Evolutionary conservation across 2,113 vertebrate genomes (phyloP), one percentile per base, ranked within the genome.

Genomic region (Actenoides hombroni): DNA sequence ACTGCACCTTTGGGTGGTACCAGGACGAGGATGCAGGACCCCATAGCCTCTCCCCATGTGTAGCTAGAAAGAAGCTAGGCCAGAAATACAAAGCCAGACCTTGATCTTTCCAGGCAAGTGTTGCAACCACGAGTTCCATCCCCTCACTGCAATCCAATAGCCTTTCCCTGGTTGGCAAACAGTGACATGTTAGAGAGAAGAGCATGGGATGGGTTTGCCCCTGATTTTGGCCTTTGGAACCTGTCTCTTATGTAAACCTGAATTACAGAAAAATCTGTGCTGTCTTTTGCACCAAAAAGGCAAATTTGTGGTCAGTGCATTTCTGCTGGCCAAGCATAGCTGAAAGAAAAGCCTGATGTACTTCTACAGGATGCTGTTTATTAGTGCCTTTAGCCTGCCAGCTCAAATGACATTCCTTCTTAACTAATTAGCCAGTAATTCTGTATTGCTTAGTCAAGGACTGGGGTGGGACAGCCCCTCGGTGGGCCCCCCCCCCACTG

Each of bases 41-140:
- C 53, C 3, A 2, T 20, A 61, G 26, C 3, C 3, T 60, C n/a
- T 76, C 8, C 21, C 48, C 42, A 21, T 2, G 0, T 16, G 14
- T 39, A 56, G 40, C 53, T 67, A 49, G 46, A 49, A 68, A 39
- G 82, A 63, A 86, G 16, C 31, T 35, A 16, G 51, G 9, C 42
- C 39, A 79, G 77, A 71, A 83, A 48, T 16, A 26, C 40, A 65
- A 70, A 79, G 28, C 10, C 29, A 60, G 61, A 60, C 61, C 54
- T 64, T 53, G 42, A n/a, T 33, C 46, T 73, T 84, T 46, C 63
- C 64, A n/a, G 75, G 56, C 15, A 48, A 69, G 39, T 51, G 31
- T 18, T 54, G 20, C 39, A 86, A 23, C 33, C 26, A 0, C 11
- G 23, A n/a, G 19, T 65, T 44, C 44, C 39, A 23, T n/a, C 31